Evolutionary conservation across 2,888 invertebrate genomes (phyloP).

Genomic region (Lasioglossum calceatum): DNA sequence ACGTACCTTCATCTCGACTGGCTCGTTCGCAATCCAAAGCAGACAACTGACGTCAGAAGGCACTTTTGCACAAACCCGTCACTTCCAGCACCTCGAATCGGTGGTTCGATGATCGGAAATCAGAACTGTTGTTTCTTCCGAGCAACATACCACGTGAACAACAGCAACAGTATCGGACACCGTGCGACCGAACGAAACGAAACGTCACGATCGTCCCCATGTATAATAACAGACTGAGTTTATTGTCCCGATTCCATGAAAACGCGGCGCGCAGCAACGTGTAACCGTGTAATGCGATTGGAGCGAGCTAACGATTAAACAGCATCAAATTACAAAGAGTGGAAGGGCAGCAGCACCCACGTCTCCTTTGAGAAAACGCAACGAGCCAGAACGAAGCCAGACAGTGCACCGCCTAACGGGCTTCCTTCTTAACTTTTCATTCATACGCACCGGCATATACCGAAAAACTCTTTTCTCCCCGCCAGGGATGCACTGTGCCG

Average conservation of each 20-base stretch:
- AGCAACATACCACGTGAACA: too few relatives aligned
- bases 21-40: too few relatives aligned
- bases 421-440: slow-evolving; percentile 59
- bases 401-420: slow-evolving; percentile 42
- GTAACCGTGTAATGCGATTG: slow-evolving; percentile 33
- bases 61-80: too few relatives aligned
- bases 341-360: slow-evolving; percentile 45
- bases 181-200: too few relatives aligned
- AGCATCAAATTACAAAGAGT: slow-evolving; percentile 54
- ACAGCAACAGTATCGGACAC: too few relatives aligned
- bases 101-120: too few relatives aligned
- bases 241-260: slow-evolving; percentile 39
- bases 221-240: slow-evolving; percentile 19
- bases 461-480: slow-evolving; percentile 27
- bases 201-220: too few relatives aligned
- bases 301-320: slow-evolving; percentile 49
- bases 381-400: slow-evolving; percentile 60
- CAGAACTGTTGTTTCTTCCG: too few relatives aligned
- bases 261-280: slow-evolving; percentile 21
- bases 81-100: too few relatives aligned
- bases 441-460: slow-evolving; percentile 43
- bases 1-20: too few relatives aligned
- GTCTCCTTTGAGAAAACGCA: slow-evolving; percentile 58
- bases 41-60: too few relatives aligned
- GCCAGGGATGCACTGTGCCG: neutral